Conservation (phyloP, 1,140 invertebrate species). For the Episyrphus balteatus region DNA sequence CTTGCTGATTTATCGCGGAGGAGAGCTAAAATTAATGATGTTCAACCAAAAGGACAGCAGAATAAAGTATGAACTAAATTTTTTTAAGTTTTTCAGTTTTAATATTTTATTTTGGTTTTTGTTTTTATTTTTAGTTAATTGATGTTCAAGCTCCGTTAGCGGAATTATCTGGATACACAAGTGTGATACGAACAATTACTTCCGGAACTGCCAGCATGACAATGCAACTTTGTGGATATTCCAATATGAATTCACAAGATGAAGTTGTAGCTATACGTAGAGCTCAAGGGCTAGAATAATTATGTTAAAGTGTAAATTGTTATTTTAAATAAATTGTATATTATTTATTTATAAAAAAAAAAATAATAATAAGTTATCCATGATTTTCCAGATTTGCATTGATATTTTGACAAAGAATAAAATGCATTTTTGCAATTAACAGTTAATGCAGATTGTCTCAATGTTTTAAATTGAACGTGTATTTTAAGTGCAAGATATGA, state of each 20-base stretch:
- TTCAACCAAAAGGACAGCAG: slow-evolving; percentile 44
- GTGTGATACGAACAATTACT: slow-evolving; percentile 64
- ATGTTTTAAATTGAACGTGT: too few relatives aligned
- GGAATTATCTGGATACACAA: slow-evolving; percentile 82
- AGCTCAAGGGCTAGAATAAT: slow-evolving; percentile 47
- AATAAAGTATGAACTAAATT: slow-evolving; percentile 54
- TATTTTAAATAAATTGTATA: too few relatives aligned
- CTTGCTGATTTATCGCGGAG: slow-evolving; percentile 64
- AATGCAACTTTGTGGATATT: slow-evolving; percentile 76
- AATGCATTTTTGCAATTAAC: too few relatives aligned
- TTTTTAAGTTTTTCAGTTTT: neutral
- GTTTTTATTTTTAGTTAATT: slow-evolving; percentile 48
- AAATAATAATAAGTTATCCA: too few relatives aligned
- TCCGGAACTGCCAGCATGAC: slow-evolving; percentile 79
- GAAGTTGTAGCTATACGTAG: slow-evolving; percentile 50
- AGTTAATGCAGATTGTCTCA: too few relatives aligned
- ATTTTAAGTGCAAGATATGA: too few relatives aligned
- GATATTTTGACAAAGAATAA: too few relatives aligned
- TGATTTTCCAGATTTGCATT: too few relatives aligned
- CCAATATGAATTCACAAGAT: slow-evolving; percentile 48
- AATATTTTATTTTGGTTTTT: slow-evolving; percentile 3
- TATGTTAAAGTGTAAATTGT: too few relatives aligned
- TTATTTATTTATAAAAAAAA: too few relatives aligned
- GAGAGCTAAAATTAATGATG: slow-evolving; percentile 50
- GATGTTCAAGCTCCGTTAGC: slow-evolving; percentile 64